A percentile compares a stretch with the other conserved stretches of the same genome.
phyloP scores from a whole-genome alignment of 2,797 vertebrate species.

The Gastrophryne carolinensis region DNA sequence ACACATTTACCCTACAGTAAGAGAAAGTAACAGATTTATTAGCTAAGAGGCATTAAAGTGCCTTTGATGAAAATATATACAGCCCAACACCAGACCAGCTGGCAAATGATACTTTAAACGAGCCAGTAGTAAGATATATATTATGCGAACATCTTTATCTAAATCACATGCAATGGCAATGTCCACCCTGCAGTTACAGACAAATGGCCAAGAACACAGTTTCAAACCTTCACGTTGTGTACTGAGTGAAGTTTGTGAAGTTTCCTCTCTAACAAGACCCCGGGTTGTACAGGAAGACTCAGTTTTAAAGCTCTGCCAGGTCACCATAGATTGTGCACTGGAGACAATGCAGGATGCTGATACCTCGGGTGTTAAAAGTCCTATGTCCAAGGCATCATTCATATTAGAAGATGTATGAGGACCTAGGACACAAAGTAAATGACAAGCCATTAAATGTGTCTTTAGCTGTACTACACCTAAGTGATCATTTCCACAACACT shows the following conservation, averaged over 20 bases:
- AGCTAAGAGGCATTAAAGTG: too few species aligned
- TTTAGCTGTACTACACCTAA: constrained; percentile 32
- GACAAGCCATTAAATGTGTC: constrained; percentile 42
- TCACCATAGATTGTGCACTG: constrained; percentile 70
- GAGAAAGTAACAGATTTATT: too few species aligned
- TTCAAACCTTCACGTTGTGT: constrained; percentile 75
- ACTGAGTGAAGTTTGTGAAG: constrained; percentile 71
- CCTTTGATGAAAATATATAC: too few species aligned
- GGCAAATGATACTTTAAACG: too few species aligned
- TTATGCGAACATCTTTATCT: background rate
- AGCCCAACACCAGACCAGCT: too few species aligned
- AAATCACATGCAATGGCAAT: background rate
- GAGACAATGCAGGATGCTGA: constrained; percentile 67
- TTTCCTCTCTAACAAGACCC: constrained; percentile 75
- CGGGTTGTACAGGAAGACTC: constrained; percentile 74
- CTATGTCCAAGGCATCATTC: constrained; percentile 71
- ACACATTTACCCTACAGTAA: too few species aligned
- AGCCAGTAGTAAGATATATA: background rate
- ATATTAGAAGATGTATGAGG: constrained; percentile 67
- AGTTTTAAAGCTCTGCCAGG: constrained; percentile 74
- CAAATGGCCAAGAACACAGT: constrained; percentile 56
- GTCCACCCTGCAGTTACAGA: constrained; percentile 54
- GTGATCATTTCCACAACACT: constrained; percentile 1
- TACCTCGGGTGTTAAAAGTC: constrained; percentile 67
- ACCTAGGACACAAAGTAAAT: constrained; percentile 59